These are phyloP conservation scores for Pipistrellus nathusii DNA, from an alignment of 2,797 vertebrate species.

Conservation along the genomic window DNA sequence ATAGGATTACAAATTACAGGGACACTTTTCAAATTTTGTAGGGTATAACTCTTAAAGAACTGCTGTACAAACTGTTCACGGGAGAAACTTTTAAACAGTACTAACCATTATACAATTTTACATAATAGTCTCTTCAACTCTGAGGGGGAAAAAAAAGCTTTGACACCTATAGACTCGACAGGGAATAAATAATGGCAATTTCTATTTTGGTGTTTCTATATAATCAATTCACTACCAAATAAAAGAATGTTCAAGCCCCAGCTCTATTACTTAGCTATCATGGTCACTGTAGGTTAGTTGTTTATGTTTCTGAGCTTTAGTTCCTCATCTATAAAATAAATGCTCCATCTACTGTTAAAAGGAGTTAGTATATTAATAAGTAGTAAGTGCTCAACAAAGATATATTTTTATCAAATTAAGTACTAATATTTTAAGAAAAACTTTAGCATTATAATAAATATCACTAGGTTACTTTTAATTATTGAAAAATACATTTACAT, in stretches of 20 bases:
- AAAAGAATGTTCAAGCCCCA: not conserved
- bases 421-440: slow-evolving; percentile 45
- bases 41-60: not conserved
- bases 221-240: slow-evolving; percentile 11
- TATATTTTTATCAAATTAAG: slow-evolving; percentile 46
- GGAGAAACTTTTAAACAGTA: slow-evolving; percentile 46
- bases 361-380: slow-evolving; percentile 17
- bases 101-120: slow-evolving; percentile 38
- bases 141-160: not conserved
- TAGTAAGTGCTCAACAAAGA: not conserved
- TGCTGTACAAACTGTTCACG: slow-evolving; percentile 16
- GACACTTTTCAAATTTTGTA: not conserved
- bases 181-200: not conserved
- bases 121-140: slow-evolving; percentile 44
- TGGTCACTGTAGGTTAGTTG: not conserved
- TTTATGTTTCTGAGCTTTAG: slow-evolving; percentile 16
- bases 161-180: not conserved
- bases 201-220: slow-evolving; percentile 5
- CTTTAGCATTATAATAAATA: slow-evolving; percentile 10
- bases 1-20: not conserved
- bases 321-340: slow-evolving; percentile 24
- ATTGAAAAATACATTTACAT: slow-evolving; percentile 47
- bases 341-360: not conserved
- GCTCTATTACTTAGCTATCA: not conserved
- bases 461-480: slow-evolving; percentile 37